Percentiles rank a stretch among this genome's conserved stretches.
These are phyloP conservation scores for Myrmecophaga tridactyla DNA, from an alignment of 2,113 vertebrate species.

Conservation along the genomic window DNA sequence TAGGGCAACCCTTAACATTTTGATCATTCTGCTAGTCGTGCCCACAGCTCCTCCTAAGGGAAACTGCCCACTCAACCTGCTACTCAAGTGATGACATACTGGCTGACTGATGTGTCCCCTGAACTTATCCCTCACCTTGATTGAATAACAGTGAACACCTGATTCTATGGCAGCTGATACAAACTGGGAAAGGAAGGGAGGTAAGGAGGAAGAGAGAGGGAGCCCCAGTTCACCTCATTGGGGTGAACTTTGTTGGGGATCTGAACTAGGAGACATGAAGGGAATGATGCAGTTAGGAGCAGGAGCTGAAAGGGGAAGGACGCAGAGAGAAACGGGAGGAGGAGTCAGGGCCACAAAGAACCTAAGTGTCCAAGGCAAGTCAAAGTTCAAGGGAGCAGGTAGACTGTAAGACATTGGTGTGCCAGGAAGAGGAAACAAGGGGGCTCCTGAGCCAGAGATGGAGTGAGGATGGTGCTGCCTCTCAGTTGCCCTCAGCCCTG, in stretches of 20 bases:
- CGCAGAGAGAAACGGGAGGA: not conserved
- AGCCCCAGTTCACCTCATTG: too few relatives aligned
- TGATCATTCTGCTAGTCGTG: not conserved
- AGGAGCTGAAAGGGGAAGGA: not conserved
- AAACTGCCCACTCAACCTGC: not conserved
- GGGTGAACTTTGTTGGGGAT: not conserved
- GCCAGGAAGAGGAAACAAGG: not conserved
- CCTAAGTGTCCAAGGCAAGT: not conserved
- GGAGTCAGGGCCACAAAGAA: not conserved
- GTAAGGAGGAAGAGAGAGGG: not conserved
- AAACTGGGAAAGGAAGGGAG: not conserved
- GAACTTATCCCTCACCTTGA: not conserved
- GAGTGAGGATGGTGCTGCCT: rapidly evolving
- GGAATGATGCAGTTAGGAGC: not conserved
- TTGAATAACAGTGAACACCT: not conserved
- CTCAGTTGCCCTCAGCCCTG: not conserved
- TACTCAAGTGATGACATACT: not conserved
- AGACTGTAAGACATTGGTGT: not conserved
- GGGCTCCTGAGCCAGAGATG: not conserved
- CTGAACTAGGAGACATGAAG: not conserved
- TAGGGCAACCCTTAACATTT: not conserved
- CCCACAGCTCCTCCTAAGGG: not conserved
- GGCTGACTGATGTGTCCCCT: not conserved
- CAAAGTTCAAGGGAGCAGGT: not conserved
- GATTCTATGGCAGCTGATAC: not conserved